phyloP scores from a whole-genome alignment of 2,113 vertebrate species.

The Jaculus jaculus region DNA sequence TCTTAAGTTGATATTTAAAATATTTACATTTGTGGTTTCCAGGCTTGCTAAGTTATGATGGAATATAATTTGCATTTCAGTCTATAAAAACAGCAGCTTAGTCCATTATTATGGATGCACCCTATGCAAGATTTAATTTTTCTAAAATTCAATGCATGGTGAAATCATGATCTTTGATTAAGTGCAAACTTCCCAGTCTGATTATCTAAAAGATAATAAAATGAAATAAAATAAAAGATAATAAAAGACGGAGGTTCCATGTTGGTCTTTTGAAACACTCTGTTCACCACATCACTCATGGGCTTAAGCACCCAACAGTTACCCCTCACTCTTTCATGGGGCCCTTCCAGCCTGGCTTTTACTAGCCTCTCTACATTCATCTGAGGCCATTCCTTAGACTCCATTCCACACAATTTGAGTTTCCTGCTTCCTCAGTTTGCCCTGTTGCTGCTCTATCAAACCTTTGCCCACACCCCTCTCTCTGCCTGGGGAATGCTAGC shows the following conservation, averaged over 20 bases:
- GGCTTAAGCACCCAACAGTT: neutral
- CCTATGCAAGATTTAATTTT: neutral
- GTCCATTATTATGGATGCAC: neutral
- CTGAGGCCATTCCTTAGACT: rapidly evolving
- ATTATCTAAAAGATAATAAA: neutral
- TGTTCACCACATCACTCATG: neutral
- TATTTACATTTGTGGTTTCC: no score
- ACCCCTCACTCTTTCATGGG: neutral
- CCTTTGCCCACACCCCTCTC: no score
- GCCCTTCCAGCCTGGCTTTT: rapidly evolving
- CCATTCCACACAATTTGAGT: rapidly evolving
- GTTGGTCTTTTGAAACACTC: neutral
- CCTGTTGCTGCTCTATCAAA: neutral
- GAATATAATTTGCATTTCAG: neutral
- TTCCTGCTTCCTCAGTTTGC: neutral
- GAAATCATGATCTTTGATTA: neutral
- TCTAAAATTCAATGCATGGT: neutral
- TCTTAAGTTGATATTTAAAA: neutral
- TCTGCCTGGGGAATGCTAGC: neutral
- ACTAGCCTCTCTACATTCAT: no score
- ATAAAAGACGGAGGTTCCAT: no score
- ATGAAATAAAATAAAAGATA: no score
- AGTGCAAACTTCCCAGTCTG: neutral
- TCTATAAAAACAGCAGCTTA: neutral
- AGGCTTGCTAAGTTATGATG: neutral